Base-by-base conservation (phyloP, 2,797 vertebrate genomes). In the Scolopax rusticola region DNA sequence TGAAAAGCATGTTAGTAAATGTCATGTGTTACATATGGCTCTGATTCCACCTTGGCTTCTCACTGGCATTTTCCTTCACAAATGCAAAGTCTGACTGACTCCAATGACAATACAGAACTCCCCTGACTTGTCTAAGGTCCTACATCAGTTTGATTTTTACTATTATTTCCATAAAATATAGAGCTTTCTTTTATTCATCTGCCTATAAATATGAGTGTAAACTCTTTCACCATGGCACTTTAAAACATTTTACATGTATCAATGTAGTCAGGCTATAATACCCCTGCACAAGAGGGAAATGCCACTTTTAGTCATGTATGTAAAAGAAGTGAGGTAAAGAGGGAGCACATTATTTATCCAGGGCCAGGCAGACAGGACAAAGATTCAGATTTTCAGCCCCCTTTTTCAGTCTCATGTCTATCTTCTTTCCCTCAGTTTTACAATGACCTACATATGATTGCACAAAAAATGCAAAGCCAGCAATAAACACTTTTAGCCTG, bases 361-460 rank as follows among this genome's bases (percentile, higher is more conserved):
- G 87, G 87, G 77, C 54, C 41, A 84, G 23, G 75, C 17, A 78
- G 60, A 32, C 2, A 75, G 73, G 63, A 79, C 24, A 43, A 84
- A 61, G 61, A 69, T 45, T 61, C 30, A 25, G 6, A 25, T 40
- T 80, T 70, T 63, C 57, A 90, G 8, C 21, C 60, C n/a, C 59
- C 65, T 71, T 53, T 75, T 84, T 59, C 61, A 69, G n/a, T 57
- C 57, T 80, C 40, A 21, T n/a, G 28, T 71, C 69, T 68, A 1
- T 91, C 59, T 71, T 74, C 24, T 70, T 84, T 93, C 57, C 32
- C 50, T 41, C 11, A 43, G 50, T 91, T 94, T 88, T 89, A 90
- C 71, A 79, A 83, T 89, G 89, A 93, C 94, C 96, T 96, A 93
- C 53, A 81, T 96, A 89, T 38, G 54, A 85, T 24, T 60, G 87